Base-by-base conservation (phyloP, 2,888 invertebrate genomes). In the Argyresthia goedartella region DNA sequence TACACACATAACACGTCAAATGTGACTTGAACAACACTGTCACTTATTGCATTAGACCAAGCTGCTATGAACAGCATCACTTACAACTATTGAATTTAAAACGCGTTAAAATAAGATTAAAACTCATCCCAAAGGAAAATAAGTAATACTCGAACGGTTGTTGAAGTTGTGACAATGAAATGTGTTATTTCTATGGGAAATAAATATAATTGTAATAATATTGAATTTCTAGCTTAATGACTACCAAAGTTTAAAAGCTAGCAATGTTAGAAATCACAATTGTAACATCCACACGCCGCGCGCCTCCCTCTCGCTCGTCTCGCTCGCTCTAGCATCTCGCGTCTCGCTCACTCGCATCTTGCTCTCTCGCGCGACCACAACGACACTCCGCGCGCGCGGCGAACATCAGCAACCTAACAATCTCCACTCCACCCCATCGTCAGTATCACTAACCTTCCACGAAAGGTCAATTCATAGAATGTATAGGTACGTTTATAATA, bases 391-490 rank as follows among this genome's bases (percentile, higher is more conserved):
- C 39, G n/a, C 39, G 9, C 39, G 25, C 25, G 25, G 25, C 25
- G 25, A 25, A 25, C 25, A 25, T 25, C 25, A 25, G 25, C 25
- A 76, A 76, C 76, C 73, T 73, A 67, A 70, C 65, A 44, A 71
- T 69, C 71, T 71, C 69, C 69, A 72, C 72, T 78, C 75, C 70
- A 73, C 25, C 25, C 25, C 25, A 25, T 25, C 72, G 78, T 69
- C 80, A 82, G 76, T 86, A 86, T 86, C 86, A 86, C 86, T 85
- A 86, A 86, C 86, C 86, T 86, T 85, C 71, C 82, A 59, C 71
- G 76, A 85, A 25, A 86, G 86, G 86, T 86, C 82, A 85, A 85
- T 84, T 69, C 66, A 82, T 81, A 86, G 85, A 86, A 86, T 85
- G 85, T 86, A 82, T 81, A 80, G 81, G 81, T 84, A 82, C 74